Conservation (phyloP, 2,113 vertebrate species). For the Elephas maximus region DNA sequence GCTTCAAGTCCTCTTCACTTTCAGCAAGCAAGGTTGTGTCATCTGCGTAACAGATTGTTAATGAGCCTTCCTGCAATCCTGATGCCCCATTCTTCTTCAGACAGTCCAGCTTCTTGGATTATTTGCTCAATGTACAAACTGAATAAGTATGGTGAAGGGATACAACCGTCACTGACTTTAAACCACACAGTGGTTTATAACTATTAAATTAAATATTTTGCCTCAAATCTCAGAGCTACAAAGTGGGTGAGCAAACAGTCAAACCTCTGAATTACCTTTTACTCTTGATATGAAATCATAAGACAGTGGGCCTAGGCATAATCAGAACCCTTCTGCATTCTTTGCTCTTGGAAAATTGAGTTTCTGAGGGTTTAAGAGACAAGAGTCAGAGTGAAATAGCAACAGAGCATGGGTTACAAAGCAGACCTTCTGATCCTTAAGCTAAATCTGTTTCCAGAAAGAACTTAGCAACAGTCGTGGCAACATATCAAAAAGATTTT, state of each 20-base stretch:
- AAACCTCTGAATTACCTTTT: not conserved
- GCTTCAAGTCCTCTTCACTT: no score
- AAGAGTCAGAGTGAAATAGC: not conserved
- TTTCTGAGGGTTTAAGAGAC: conserved; percentile 36
- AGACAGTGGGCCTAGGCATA: not conserved
- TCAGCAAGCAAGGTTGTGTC: no score
- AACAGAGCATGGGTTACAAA: not conserved
- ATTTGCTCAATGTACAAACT: no score
- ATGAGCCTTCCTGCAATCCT: no score
- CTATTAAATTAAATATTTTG: not conserved
- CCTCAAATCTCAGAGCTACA: not conserved
- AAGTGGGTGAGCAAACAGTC: not conserved
- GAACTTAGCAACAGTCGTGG: not conserved
- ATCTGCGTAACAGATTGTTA: no score
- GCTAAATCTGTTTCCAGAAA: not conserved
- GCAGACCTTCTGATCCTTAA: not conserved
- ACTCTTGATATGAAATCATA: not conserved
- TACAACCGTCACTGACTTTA: no score
- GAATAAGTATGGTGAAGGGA: no score
- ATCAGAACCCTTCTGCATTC: not conserved
- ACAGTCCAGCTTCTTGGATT: no score
- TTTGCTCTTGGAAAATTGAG: conserved; percentile 12
- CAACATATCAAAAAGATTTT: conserved; percentile 34
- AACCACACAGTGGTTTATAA: no score
- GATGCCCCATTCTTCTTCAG: no score